Conservation (phyloP, 2,797 vertebrate genomes). For the Hydrocynus forskahlii region DNA sequence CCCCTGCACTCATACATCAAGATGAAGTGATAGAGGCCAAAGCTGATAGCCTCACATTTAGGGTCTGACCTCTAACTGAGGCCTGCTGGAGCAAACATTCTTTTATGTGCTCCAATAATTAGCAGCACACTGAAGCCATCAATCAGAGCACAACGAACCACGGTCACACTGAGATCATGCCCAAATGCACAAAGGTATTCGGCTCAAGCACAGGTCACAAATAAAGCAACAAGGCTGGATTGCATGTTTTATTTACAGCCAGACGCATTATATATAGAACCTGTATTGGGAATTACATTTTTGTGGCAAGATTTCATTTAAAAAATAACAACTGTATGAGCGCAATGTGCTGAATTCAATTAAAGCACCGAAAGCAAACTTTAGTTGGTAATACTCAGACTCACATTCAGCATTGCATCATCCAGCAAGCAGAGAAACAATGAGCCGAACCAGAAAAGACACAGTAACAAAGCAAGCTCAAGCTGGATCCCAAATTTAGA, state of each 20-base stretch:
- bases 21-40: conserved; percentile 81
- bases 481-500: not conserved
- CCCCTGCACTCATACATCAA: conserved; percentile 84
- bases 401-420: conserved; percentile 3
- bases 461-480: not conserved
- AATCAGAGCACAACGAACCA: conserved; percentile 77
- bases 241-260: conserved; percentile 45
- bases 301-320: conserved; percentile 1
- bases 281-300: not conserved
- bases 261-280: conserved; percentile 23
- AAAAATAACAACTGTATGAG: not conserved
- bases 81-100: conserved; percentile 74
- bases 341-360: not conserved
- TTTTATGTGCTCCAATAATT: conserved; percentile 84
- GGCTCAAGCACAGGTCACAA: conserved; percentile 72
- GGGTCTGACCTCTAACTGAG: conserved; percentile 74
- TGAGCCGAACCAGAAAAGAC: not conserved
- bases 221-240: conserved; percentile 65
- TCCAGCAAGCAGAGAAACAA: conserved; percentile 11
- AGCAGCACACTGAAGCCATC: conserved; percentile 78
- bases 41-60: conserved; percentile 79
- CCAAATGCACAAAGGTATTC: conserved; percentile 75
- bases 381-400: not conserved
- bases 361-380: not conserved
- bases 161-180: conserved; percentile 77